Evolutionary conservation across 1,140 invertebrate genomes (phyloP), one percentile per base, ranked within the genome.

Genomic region (Zaprionus capensis): DNA sequence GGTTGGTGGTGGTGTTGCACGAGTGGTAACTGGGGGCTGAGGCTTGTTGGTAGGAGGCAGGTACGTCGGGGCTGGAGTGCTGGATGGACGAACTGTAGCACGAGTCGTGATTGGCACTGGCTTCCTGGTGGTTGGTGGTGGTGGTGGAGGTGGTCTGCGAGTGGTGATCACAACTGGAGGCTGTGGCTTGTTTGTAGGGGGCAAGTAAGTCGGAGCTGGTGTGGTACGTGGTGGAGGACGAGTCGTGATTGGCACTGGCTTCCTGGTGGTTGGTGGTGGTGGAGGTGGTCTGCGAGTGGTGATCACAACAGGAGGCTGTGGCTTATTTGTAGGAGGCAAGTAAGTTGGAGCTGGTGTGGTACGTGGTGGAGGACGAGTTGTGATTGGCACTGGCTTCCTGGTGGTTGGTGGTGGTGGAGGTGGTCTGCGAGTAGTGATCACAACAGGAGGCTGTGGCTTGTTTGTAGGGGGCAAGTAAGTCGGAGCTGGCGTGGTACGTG

Each of bases 391-490:
- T 36, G 71, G 20, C 53, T 69, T 44, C 73, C 76, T 36, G 80
- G 65, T 73, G 76, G 75, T 49, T 55, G 53, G 71, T 76, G 66
- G 65, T 46, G 41, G 41, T 31, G 69, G 63, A 9, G 80, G 38
- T 44, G 70, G 58, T 5, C 55, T 31, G 12, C 58, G 78, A 31
- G 80, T 78, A 0, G 64, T 55, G 5, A 24, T 61, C 9, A 66
- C 70, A 14, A 62, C 77, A 41, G 70, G 76, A 3, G 62, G 57
- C n/a, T 57, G 38, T 11, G 78, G 70, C 55, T 56, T 69, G 36
- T 74, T 59, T 15, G 74, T 72, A 15, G 79, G 84, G n/a, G 82
- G 82, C 80, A 81, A 65, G 41, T 88, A 82, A 24, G 73, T 57
- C 0, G 73, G 68, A 20, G 38, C 41, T 20, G 67, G 69, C 3